Evolutionary conservation across 2,888 invertebrate species (phyloP).

Genomic region (Leptura quadrifasciata): DNA sequence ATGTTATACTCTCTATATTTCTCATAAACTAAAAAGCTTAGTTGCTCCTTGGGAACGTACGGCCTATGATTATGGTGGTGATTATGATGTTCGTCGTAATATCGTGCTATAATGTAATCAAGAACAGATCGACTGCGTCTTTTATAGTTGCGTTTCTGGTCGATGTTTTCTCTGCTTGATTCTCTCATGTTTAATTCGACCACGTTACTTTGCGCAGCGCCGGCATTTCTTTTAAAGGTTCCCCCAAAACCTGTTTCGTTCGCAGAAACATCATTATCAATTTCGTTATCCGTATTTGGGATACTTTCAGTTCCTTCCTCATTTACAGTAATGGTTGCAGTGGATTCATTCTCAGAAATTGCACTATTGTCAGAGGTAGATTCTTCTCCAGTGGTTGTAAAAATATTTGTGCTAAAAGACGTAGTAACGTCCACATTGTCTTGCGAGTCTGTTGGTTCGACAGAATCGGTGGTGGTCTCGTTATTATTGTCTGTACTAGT

Average conservation of each 20-base stretch:
- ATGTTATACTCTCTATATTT: slow-evolving; percentile 75
- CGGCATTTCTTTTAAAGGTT: slow-evolving; percentile 22
- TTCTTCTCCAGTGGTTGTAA: not conserved
- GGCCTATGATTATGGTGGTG: slow-evolving; percentile 21
- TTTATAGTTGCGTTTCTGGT: slow-evolving; percentile 36
- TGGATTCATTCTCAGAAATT: not conserved
- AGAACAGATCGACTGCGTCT: slow-evolving; percentile 65
- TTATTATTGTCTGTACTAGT: slow-evolving; percentile 7
- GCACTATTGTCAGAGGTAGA: not conserved
- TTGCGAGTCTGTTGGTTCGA: slow-evolving; percentile 10
- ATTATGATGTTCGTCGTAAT: slow-evolving; percentile 62
- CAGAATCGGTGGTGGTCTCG: slow-evolving; percentile 15
- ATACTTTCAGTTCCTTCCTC: not conserved
- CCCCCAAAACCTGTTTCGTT: slow-evolving; percentile 24
- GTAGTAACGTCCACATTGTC: not conserved
- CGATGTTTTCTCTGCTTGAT: not conserved
- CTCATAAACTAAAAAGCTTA: slow-evolving; percentile 72
- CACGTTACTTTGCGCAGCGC: slow-evolving; percentile 29
- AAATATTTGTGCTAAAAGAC: not conserved
- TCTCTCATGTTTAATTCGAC: slow-evolving; percentile 37
- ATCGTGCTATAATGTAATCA: slow-evolving; percentile 70
- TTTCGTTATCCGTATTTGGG: slow-evolving; percentile 25
- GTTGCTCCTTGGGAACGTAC: slow-evolving; percentile 55
- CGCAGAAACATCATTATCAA: slow-evolving; percentile 24
- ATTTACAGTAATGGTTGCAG: not conserved